These are phyloP conservation scores for Trachelipus rathkii DNA, from an alignment of 1,140 invertebrate species.

Conservation along the genomic window DNA sequence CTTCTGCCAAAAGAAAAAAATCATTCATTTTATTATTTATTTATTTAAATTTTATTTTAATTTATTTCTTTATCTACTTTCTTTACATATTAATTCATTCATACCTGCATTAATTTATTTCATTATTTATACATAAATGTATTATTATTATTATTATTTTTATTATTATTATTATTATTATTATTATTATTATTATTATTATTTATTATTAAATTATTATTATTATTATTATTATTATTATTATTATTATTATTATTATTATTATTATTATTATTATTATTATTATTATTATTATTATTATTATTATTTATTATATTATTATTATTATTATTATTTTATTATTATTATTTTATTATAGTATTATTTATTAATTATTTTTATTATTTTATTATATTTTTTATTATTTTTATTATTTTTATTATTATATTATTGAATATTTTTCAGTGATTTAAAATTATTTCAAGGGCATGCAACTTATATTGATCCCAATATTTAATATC, in stretches of 20 bases:
- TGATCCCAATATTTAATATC: no score
- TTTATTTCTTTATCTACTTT: no score
- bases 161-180: constrained; percentile 18
- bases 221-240: background rate
- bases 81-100: no score
- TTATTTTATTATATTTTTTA: background rate
- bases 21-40: no score
- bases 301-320: background rate
- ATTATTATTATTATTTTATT: background rate
- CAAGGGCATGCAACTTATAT: no score
- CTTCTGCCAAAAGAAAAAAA: constrained; percentile 32
- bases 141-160: background rate
- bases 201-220: background rate
- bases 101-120: no score
- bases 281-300: constrained; percentile 8
- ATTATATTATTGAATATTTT: background rate
- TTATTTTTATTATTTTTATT: background rate
- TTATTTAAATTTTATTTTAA: no score
- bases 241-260: constrained; percentile 16
- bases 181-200: background rate
- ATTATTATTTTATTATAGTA: constrained; percentile 14
- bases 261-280: background rate
- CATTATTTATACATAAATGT: no score
- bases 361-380: background rate
- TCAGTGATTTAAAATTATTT: no score